Percentiles rank a stretch among this genome's conserved stretches.
Conservation (phyloP, 1,140 invertebrate genomes). For the Neocloeon triangulifer region DNA sequence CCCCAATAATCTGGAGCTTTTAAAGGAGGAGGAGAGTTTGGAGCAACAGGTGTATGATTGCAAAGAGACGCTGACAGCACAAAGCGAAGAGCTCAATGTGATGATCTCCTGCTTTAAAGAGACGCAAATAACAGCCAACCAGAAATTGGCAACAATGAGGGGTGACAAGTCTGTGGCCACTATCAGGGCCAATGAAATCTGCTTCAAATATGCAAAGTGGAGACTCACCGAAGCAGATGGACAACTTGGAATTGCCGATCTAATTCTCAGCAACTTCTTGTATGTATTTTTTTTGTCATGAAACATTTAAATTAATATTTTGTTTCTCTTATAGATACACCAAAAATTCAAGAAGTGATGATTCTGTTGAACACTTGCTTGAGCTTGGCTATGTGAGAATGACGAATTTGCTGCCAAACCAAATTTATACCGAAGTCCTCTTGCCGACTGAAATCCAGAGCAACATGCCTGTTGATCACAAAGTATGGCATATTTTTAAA, state of each 20-base stretch:
- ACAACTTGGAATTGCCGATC: constrained; percentile 87
- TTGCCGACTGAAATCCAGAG: constrained; percentile 68
- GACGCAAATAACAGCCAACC: constrained; percentile 40
- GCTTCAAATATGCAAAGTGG: constrained; percentile 98
- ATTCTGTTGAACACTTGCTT: constrained; percentile 89
- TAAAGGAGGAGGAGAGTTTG: constrained; percentile 39
- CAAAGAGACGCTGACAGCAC: constrained; percentile 64
- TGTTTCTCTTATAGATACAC: constrained; percentile 43
- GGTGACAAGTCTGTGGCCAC: constrained; percentile 41
- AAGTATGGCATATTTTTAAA: constrained; percentile 18
- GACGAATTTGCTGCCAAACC: constrained; percentile 83
- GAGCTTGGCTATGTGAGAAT: constrained; percentile 94
- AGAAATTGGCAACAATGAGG: constrained; percentile 24
- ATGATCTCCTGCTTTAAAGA: constrained; percentile 79
- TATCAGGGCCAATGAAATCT: constrained; percentile 85
- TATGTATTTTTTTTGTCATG: constrained; percentile 20
- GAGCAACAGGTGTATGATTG: constrained; percentile 57
- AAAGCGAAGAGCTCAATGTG: constrained; percentile 83
- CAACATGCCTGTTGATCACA: constrained; percentile 71
- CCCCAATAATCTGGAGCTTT: constrained; percentile 30
- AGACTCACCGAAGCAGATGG: constrained; percentile 91
- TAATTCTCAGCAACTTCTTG: constrained; percentile 88
- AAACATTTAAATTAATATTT: constrained; percentile 1
- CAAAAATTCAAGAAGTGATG: constrained; percentile 88
- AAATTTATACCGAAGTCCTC: constrained; percentile 82